These are phyloP conservation scores for Bryconaethiops microstoma DNA, from an alignment of 2,797 vertebrate genomes.

Conservation along the genomic window DNA sequence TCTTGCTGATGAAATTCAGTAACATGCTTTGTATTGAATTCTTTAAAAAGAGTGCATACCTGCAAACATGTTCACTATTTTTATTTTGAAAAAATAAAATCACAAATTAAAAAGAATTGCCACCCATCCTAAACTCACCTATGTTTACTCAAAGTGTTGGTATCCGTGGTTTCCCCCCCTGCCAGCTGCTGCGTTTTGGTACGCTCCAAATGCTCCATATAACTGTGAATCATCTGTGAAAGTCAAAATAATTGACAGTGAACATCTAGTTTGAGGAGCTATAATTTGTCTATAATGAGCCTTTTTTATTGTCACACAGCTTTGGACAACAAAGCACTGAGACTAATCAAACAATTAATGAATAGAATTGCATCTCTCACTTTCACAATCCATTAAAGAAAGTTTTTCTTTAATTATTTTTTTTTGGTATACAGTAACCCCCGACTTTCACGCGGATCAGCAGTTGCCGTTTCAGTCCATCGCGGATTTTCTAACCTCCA, in stretches of 20 bases:
- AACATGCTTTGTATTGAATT: too few species aligned
- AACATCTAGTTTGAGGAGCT: background rate
- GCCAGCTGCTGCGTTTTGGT: slow-evolving; percentile 90
- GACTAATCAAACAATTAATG: background rate
- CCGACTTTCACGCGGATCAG: too few species aligned
- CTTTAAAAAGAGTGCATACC: too few species aligned
- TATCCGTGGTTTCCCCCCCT: slow-evolving; percentile 83
- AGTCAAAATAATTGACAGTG: slow-evolving; percentile 10
- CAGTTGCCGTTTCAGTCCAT: too few species aligned
- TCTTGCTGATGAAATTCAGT: too few species aligned
- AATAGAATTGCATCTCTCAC: background rate
- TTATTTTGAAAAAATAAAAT: background rate
- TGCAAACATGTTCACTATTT: too few species aligned
- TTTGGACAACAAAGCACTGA: background rate
- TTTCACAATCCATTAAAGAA: background rate
- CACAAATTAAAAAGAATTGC: too few species aligned
- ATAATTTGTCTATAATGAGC: background rate
- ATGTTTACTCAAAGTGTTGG: slow-evolving; percentile 76
- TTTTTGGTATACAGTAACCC: too few species aligned
- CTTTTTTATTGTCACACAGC: too few species aligned
- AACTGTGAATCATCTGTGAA: slow-evolving; percentile 97
- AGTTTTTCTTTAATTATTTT: background rate
- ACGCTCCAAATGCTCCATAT: slow-evolving; percentile 98
- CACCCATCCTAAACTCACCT: slow-evolving; percentile 78
- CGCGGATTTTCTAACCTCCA: too few species aligned